phyloP scores from a whole-genome alignment of 23 tunicate species.

The Trididemnum clinides region DNA sequence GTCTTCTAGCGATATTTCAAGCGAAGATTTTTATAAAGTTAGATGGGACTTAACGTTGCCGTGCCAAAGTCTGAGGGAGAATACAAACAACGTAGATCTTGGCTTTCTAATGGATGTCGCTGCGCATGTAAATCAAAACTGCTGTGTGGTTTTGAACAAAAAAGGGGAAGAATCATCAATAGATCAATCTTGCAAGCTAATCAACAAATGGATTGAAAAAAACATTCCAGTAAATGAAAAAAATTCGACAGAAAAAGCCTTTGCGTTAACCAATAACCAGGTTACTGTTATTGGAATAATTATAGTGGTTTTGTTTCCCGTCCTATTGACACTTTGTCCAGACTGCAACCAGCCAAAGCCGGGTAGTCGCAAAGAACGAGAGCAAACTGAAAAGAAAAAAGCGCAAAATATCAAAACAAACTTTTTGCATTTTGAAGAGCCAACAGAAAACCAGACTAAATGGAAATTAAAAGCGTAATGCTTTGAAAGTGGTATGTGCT shows the following conservation, averaged over 20 bases:
- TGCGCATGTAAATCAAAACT: not conserved
- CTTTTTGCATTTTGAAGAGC: no score
- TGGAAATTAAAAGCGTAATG: no score
- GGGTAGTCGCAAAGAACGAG: not conserved
- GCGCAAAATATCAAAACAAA: no score
- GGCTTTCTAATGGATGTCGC: not conserved
- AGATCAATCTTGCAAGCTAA: not conserved
- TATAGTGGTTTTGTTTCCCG: slow-evolving; percentile 55
- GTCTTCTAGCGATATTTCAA: not conserved
- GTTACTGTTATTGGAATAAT: slow-evolving; percentile 74
- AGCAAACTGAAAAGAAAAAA: not conserved
- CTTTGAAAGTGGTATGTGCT: no score
- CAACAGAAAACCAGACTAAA: no score
- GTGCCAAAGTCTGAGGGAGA: not conserved
- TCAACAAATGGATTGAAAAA: not conserved
- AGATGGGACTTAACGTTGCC: not conserved
- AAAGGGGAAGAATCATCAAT: no score
- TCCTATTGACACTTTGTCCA: slow-evolving; percentile 79
- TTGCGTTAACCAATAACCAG: slow-evolving; percentile 48
- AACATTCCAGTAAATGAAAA: not conserved
- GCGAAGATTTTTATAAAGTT: not conserved
- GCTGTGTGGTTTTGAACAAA: not conserved
- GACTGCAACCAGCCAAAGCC: slow-evolving; percentile 80
- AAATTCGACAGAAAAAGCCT: not conserved
- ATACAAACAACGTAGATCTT: not conserved